Conservation (phyloP, 1,140 invertebrate genomes). For the Drosophila busckii region DNA sequence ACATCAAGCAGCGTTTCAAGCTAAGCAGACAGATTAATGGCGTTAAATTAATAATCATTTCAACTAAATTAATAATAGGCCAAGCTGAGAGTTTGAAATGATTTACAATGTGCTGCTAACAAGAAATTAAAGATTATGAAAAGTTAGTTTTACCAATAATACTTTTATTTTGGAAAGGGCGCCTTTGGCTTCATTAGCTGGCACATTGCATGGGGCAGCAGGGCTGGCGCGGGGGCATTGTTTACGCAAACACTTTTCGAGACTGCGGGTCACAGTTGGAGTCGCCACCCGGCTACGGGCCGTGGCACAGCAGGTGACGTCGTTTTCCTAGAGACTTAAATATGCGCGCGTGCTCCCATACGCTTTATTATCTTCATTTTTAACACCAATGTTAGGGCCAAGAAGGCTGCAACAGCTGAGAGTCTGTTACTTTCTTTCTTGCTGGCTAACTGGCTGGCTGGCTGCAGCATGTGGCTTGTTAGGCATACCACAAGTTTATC, state of each 20-base stretch:
- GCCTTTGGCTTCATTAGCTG: no score
- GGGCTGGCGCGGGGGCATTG: no score
- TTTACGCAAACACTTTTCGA: constrained; percentile 22
- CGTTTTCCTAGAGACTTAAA: constrained; percentile 46
- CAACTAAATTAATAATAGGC: constrained; percentile 65
- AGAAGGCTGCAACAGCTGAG: constrained; percentile 3
- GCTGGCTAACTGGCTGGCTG: background rate
- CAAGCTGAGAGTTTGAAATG: constrained; percentile 37
- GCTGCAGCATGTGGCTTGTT: constrained; percentile 9
- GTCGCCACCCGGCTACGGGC: constrained; percentile 9
- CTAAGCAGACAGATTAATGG: constrained; percentile 54
- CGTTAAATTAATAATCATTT: constrained; percentile 69
- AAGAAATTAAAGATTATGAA: constrained; percentile 28
- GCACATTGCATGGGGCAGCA: no score
- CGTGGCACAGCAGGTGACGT: constrained; percentile 59
- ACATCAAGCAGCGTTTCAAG: constrained; percentile 24
- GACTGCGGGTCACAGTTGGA: constrained; percentile 25
- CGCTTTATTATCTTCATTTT: constrained; percentile 73
- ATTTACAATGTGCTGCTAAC: constrained; percentile 56
- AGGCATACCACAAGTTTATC: constrained; percentile 38
- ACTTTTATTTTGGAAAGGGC: no score
- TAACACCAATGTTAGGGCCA: constrained; percentile 44
- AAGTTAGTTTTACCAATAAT: constrained; percentile 63
- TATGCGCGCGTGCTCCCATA: constrained; percentile 55
- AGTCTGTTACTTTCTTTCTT: constrained; percentile 40